Percentiles rank a stretch among this genome's conserved stretches.
Evolutionary conservation across 2,888 invertebrate genomes (phyloP).

Genomic region (Trilocha varians): DNA sequence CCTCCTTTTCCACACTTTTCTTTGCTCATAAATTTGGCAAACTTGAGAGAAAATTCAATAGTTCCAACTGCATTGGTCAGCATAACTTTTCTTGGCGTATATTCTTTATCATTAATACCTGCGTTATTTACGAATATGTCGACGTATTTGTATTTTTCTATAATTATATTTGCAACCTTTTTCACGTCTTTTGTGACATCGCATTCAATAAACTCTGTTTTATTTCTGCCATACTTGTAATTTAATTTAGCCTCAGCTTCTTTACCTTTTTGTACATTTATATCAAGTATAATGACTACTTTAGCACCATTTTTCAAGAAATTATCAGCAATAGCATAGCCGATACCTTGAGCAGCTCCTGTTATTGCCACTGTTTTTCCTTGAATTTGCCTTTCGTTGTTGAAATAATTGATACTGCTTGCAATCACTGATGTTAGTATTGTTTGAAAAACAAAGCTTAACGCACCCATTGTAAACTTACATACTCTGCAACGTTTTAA

Average conservation of each 20-base stretch:
- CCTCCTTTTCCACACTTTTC: slow-evolving; percentile 67
- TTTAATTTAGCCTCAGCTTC: slow-evolving; percentile 39
- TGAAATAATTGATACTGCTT: background rate
- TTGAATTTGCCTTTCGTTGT: slow-evolving; percentile 20
- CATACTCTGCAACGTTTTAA: no score
- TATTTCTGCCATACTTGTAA: slow-evolving; percentile 43
- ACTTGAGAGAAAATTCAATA: slow-evolving; percentile 45
- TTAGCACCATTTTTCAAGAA: slow-evolving; percentile 48
- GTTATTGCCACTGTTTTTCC: slow-evolving; percentile 41
- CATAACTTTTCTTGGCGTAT: slow-evolving; percentile 10
- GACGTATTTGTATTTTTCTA: slow-evolving; percentile 25
- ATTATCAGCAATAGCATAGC: slow-evolving; percentile 49
- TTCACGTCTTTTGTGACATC: slow-evolving; percentile 54
- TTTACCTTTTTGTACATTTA: slow-evolving; percentile 26
- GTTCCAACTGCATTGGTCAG: slow-evolving; percentile 28
- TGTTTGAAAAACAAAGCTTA: no score
- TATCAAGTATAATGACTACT: slow-evolving; percentile 21
- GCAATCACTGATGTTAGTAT: background rate
- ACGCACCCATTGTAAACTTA: no score
- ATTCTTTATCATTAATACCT: slow-evolving; percentile 25
- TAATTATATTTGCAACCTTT: slow-evolving; percentile 25
- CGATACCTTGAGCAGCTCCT: slow-evolving; percentile 69
- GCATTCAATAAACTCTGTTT: slow-evolving; percentile 50
- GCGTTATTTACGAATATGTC: slow-evolving; percentile 49
- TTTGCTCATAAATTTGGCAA: slow-evolving; percentile 62